These are phyloP conservation scores for Eulemur coronatus DNA, from an alignment of 2,797 vertebrate species.

Conservation along the genomic window DNA sequence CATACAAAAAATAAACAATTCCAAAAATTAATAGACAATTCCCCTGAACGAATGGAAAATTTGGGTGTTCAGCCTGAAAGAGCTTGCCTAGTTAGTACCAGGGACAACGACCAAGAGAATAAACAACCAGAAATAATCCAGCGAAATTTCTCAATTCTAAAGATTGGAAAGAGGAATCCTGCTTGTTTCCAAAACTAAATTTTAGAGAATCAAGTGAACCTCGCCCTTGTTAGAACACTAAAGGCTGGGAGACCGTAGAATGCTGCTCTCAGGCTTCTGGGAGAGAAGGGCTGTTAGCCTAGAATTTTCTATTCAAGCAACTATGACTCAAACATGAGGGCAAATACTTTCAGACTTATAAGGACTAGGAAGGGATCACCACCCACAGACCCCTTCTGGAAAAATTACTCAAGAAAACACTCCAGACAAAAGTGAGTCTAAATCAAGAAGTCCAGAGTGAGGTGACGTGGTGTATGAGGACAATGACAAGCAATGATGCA, in stretches of 20 bases:
- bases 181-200: not conserved
- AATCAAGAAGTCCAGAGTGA: not conserved
- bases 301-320: not conserved
- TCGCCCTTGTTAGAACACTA: fast-evolving
- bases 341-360: slow-evolving; percentile 9
- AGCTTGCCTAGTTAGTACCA: not conserved
- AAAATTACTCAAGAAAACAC: slow-evolving; percentile 25
- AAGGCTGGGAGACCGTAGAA: not conserved
- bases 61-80: not conserved
- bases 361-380: not conserved
- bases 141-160: slow-evolving; percentile 3
- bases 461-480: not conserved
- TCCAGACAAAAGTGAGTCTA: slow-evolving; percentile 23
- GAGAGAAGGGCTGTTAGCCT: not conserved
- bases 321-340: not conserved
- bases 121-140: not conserved
- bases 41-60: not conserved
- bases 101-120: not conserved
- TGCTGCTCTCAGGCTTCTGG: not conserved
- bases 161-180: not conserved
- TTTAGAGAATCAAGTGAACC: not conserved
- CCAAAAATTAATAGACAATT: not conserved
- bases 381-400: not conserved
- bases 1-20: not conserved
- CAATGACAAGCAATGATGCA: not conserved